phyloP scores from a whole-genome alignment of 2,797 vertebrate genomes.

The Myripristis murdjan region DNA sequence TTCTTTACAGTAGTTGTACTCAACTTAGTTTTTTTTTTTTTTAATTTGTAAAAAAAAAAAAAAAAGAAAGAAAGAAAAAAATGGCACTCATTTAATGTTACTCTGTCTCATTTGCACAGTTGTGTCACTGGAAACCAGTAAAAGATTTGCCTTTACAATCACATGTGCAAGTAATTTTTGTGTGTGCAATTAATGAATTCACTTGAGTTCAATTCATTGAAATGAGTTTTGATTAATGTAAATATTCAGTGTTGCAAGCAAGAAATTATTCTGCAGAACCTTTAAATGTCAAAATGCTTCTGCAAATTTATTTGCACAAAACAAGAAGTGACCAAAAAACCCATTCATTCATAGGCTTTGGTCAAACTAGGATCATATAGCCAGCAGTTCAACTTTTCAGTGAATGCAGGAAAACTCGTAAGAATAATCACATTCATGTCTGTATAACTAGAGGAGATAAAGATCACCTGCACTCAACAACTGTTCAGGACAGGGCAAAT shows the following conservation, averaged over 20 bases:
- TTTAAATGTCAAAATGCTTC: constrained; percentile 1
- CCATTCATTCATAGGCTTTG: neutral
- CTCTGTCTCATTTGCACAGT: constrained; percentile 68
- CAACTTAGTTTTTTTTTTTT: constrained; percentile 29
- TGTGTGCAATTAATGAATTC: constrained; percentile 12
- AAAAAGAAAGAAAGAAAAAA: constrained; percentile 7
- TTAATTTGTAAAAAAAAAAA: constrained; percentile 35
- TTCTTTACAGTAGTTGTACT: constrained; percentile 44
- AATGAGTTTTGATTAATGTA: neutral
- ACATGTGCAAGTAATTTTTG: constrained; percentile 34
- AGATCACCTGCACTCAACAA: constrained; percentile 3
- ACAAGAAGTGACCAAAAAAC: neutral
- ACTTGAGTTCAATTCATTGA: neutral
- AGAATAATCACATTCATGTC: neutral
- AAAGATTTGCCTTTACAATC: constrained; percentile 68
- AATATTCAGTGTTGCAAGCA: constrained; percentile 10
- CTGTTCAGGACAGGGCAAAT: neutral
- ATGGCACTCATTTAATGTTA: constrained; percentile 14
- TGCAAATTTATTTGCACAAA: neutral
- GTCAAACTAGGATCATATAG: neutral
- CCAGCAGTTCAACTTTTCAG: constrained; percentile 11
- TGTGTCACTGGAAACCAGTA: constrained; percentile 77
- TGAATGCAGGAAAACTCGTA: neutral
- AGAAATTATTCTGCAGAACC: constrained; percentile 6
- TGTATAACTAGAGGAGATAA: neutral